Base-by-base conservation (phyloP, 1,140 invertebrate species). In the Phortica variegata region DNA sequence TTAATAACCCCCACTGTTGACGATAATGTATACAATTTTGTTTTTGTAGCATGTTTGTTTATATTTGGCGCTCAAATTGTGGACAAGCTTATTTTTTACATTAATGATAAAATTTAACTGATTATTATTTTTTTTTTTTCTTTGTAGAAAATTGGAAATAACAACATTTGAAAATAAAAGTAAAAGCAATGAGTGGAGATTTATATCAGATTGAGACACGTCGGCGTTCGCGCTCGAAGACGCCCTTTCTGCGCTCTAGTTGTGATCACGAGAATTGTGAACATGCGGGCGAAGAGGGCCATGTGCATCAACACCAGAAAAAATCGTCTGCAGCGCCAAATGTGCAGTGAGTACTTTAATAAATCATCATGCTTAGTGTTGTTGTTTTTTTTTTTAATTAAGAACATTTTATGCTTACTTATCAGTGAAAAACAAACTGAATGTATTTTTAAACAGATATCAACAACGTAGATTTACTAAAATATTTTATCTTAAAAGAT, bases 141-240 rank as follows among this genome's bases (percentile, higher is more conserved):
- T n/a, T n/a, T 7, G 26, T 12, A 29, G 26, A 29, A 29, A 29
- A 12, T 29, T 29, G 26, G 26, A 6, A 12, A 12, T 29, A 12
- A 12, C 26, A 29, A 6, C 39, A 52, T 34, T 32, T n/a, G n/a
- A 36, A 36, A 13, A n/a, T 6, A 36, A 36, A 36, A 6, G 33
- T 5, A 36, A 38, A n/a, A 38, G 6, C 36, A 49, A 73, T 73
- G 70, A 68, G 58, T 39, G 62, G 52, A 19, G 57, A 68, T 39
- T 48, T 53, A n/a, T 62, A 73, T 52, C 65, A 71, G 29, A 74
- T 73, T 45, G 69, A 71, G 23, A 74, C 70, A 41, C 74, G 80
- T 65, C 79, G 77, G 68, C 80, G 83, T 70, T 84, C 82, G 52
- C 79, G 83, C 41, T 84, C 83, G 17, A 82, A 80, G 59, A 84